Evolutionary conservation across 1,140 invertebrate genomes (phyloP).

Genomic region (Heliconius melpomene): DNA sequence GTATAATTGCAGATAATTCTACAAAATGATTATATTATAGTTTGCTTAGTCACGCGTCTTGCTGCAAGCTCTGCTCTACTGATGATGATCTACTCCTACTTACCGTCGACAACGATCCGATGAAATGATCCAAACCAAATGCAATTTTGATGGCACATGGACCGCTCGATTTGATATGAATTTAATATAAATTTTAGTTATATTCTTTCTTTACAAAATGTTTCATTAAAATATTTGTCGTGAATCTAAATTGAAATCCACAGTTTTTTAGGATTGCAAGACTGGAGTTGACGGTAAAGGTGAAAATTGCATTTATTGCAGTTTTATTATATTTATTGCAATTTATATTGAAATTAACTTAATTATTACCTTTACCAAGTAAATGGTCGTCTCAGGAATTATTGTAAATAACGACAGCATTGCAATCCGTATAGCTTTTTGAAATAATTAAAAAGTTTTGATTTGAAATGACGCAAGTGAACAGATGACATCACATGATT

Average conservation of each 20-base stretch:
- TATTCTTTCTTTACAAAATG: not conserved
- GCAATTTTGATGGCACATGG: conserved; percentile 72
- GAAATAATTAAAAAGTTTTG: not conserved
- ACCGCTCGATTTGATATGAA: conserved; percentile 30
- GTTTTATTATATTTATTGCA: not conserved
- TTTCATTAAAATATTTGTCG: not conserved
- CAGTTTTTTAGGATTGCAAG: not conserved
- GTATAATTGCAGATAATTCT: not conserved
- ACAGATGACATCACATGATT: conserved; percentile 42
- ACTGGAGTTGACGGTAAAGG: not conserved
- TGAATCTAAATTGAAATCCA: conserved; percentile 2
- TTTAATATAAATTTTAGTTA: not conserved
- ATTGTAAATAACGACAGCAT: conserved; percentile 1
- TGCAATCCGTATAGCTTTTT: not conserved
- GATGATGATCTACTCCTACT: conserved; percentile 54
- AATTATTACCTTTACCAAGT: not conserved
- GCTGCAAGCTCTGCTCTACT: conserved; percentile 72
- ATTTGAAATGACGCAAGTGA: conserved; percentile 54
- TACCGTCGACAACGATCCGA: conserved; percentile 62
- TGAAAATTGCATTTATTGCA: not conserved
- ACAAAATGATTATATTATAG: conserved; percentile 37
- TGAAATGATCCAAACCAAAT: conserved; percentile 54
- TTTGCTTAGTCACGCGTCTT: conserved; percentile 68
- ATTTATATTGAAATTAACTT: not conserved
- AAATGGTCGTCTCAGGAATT: not conserved